phyloP scores from a whole-genome alignment of 2,113 vertebrate genomes.

The Agapornis roseicollis region DNA sequence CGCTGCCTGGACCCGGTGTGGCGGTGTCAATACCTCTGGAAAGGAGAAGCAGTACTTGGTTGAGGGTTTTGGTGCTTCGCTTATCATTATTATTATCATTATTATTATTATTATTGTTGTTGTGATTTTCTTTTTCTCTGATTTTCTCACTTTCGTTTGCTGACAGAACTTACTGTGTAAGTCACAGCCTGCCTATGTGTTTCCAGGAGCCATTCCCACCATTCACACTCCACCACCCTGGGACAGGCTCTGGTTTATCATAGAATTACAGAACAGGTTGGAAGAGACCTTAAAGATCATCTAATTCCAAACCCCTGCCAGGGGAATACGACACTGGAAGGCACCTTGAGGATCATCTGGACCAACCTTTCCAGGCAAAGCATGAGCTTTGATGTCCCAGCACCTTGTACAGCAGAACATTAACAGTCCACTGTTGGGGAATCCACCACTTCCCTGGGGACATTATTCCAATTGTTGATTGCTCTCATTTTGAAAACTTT shows the following conservation, averaged over 20 bases:
- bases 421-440: background rate
- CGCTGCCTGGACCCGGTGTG: accelerated
- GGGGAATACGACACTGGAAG: background rate
- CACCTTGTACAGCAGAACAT: background rate
- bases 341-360: background rate
- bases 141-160: background rate
- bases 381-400: background rate
- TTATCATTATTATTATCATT: accelerated
- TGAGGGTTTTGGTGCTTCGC: accelerated
- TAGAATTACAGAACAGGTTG: background rate
- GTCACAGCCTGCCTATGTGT: background rate
- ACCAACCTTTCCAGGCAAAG: background rate
- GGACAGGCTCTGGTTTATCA: accelerated
- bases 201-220: background rate
- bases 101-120: background rate
- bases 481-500: background rate
- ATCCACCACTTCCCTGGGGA: background rate
- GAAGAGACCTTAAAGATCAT: background rate
- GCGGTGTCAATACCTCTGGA: accelerated
- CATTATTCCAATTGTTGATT: background rate
- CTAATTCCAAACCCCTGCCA: background rate
- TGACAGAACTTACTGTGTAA: background rate
- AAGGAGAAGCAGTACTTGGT: accelerated
- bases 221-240: accelerated
- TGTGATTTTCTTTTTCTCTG: background rate